Evolutionary conservation across 2,797 vertebrate genomes (phyloP).

Genomic region (Apogon talboti): DNA sequence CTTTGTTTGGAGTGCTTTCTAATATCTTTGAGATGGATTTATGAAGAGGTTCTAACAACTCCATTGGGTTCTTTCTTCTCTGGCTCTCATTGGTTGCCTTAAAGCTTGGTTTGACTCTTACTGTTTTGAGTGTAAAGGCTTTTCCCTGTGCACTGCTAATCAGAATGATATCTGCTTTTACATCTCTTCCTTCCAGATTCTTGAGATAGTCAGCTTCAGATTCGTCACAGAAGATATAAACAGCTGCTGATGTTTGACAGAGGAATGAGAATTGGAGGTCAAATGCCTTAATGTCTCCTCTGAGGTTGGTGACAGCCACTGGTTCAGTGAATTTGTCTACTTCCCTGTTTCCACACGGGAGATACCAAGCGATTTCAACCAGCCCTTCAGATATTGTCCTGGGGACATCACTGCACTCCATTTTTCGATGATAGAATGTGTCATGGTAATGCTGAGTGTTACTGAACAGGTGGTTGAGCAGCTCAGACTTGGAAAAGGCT

Average conservation of each 20-base stretch:
- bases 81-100: slow-evolving; percentile 34
- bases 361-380: slow-evolving; percentile 81
- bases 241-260: slow-evolving; percentile 69
- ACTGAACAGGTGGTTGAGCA: slow-evolving; percentile 78
- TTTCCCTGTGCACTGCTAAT: slow-evolving; percentile 25
- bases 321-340: slow-evolving; percentile 78
- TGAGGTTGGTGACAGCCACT: slow-evolving; percentile 76
- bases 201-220: slow-evolving; percentile 51
- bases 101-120: slow-evolving; percentile 8
- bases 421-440: slow-evolving; percentile 76
- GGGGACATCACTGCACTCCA: slow-evolving; percentile 66
- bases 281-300: slow-evolving; percentile 74
- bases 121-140: slow-evolving; percentile 14
- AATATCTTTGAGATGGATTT: slow-evolving; percentile 30
- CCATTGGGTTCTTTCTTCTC: slow-evolving; percentile 36
- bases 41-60: slow-evolving; percentile 35
- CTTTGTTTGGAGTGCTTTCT: neutral
- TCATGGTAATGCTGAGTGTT: slow-evolving; percentile 73
- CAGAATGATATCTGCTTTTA: slow-evolving; percentile 32
- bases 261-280: slow-evolving; percentile 78
- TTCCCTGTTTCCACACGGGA: slow-evolving; percentile 68
- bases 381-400: slow-evolving; percentile 71
- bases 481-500: slow-evolving; percentile 77
- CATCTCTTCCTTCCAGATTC: slow-evolving; percentile 19
- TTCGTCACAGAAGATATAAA: slow-evolving; percentile 78